Conservation (phyloP, 2,113 vertebrate species). For the Brienomyrus longianalis region DNA sequence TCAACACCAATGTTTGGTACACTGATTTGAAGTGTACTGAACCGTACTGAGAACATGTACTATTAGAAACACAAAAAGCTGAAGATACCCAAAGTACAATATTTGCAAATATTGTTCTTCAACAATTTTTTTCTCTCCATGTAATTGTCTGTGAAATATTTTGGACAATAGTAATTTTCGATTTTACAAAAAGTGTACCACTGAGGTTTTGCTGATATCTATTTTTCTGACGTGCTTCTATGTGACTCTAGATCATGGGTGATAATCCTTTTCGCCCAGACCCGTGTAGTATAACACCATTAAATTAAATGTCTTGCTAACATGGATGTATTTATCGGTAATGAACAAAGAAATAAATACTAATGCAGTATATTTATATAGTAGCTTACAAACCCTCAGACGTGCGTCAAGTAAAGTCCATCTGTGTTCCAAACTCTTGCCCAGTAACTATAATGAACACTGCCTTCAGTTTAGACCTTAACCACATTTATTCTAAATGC, state of each 20-base stretch:
- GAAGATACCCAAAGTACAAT: background rate
- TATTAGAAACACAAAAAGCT: background rate
- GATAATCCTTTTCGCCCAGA: background rate
- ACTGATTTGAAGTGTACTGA: too few relatives aligned
- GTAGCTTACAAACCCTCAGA: background rate
- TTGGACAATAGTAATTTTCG: background rate
- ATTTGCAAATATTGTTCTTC: background rate
- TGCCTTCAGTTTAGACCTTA: background rate
- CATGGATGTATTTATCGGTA: background rate
- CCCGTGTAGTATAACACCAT: background rate
- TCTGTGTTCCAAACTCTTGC: background rate
- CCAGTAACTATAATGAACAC: background rate
- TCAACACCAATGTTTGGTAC: too few relatives aligned
- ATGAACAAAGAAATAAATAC: background rate
- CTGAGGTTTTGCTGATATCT: background rate
- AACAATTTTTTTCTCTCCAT: background rate
- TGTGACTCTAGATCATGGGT: background rate
- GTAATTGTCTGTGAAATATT: background rate
- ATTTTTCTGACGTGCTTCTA: background rate
- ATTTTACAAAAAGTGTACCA: background rate
- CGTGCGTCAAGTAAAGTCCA: background rate
- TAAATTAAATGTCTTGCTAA: background rate
- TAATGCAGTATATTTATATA: background rate
- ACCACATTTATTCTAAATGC: background rate
- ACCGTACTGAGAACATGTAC: too few relatives aligned